These are phyloP conservation scores for Danaus plexippus DNA, from an alignment of 1,140 invertebrate species.

Conservation along the genomic window DNA sequence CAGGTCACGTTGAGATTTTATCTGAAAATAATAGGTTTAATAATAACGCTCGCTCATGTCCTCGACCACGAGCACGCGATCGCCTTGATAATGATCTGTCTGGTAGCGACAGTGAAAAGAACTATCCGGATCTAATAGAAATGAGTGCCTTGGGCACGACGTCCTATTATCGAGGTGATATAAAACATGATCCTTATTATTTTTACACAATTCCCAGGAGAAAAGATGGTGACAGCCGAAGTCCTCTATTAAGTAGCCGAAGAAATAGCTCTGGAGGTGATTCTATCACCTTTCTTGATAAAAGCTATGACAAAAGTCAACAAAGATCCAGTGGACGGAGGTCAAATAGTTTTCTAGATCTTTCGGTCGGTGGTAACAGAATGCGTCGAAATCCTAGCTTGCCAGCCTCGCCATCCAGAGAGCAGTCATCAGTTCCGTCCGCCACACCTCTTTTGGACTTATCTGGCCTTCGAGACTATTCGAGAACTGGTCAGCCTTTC, in stretches of 20 bases:
- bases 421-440: constrained; percentile 58
- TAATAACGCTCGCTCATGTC: constrained; percentile 48
- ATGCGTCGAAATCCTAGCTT: constrained; percentile 58
- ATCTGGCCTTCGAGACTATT: constrained; percentile 63
- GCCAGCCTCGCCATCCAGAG: constrained; percentile 59
- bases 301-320: constrained; percentile 44
- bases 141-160: constrained; percentile 72
- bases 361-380: constrained; percentile 56
- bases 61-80: constrained; percentile 49
- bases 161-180: constrained; percentile 50
- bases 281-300: constrained; percentile 49
- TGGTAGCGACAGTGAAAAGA: constrained; percentile 74
- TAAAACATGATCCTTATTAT: constrained; percentile 59
- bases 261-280: constrained; percentile 65
- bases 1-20: constrained; percentile 61
- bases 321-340: constrained; percentile 44
- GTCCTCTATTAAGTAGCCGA: constrained; percentile 73
- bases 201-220: constrained; percentile 76
- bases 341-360: constrained; percentile 73
- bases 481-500: constrained; percentile 61
- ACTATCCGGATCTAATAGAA: constrained; percentile 79
- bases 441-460: constrained; percentile 73
- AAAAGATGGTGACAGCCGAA: constrained; percentile 77
- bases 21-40: constrained; percentile 69
- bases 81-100: constrained; percentile 72